Conservation (phyloP, 2,888 invertebrate genomes). For the Tetragonisca angustula region DNA sequence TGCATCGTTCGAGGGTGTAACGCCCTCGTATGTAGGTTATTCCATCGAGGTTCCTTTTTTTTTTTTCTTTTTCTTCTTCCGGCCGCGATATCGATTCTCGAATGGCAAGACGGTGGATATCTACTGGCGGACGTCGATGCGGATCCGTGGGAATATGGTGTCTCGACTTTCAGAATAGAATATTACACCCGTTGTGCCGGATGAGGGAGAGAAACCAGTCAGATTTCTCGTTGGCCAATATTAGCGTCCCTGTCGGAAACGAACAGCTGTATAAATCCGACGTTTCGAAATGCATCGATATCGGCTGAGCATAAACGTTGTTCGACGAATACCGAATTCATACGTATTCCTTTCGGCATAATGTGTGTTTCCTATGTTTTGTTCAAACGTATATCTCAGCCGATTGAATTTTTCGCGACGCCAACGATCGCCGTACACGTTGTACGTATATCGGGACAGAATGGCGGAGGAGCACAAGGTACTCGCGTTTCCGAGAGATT, state of each 20-base stretch:
- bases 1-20: slow-evolving; percentile 4
- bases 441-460: background rate
- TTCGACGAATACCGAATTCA: background rate
- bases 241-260: slow-evolving; percentile 4
- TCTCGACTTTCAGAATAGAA: slow-evolving; percentile 40
- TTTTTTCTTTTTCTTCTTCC: background rate
- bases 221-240: slow-evolving; percentile 11
- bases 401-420: background rate
- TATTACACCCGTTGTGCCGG: slow-evolving; percentile 30
- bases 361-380: background rate
- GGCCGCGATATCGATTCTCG: slow-evolving; percentile 38
- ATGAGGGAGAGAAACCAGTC: background rate
- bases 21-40: slow-evolving; percentile 32
- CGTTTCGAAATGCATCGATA: slow-evolving; percentile 4
- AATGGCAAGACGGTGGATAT: slow-evolving; percentile 24
- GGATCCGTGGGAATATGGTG: slow-evolving; percentile 29
- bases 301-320: background rate
- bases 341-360: background rate
- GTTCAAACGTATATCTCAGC: background rate
- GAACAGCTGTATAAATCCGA: slow-evolving; percentile 23
- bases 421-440: background rate
- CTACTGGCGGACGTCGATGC: slow-evolving; percentile 23
- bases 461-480: background rate
- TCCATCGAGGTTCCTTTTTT: slow-evolving; percentile 18
- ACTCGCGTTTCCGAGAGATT: background rate